Evolutionary conservation across 1,140 invertebrate genomes (phyloP).

Genomic region (Camponotus pennsylvanicus): DNA sequence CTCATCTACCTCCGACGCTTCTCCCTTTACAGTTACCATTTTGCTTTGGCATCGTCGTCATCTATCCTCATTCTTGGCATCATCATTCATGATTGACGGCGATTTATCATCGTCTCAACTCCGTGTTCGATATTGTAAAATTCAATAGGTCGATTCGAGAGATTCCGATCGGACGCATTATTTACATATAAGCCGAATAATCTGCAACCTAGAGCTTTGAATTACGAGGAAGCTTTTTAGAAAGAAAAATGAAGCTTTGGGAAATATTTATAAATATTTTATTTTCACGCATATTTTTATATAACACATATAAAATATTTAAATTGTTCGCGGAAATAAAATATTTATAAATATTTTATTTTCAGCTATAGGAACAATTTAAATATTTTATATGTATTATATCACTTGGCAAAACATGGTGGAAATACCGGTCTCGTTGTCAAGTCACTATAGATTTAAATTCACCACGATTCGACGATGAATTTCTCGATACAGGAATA

Average conservation of each 20-base stretch:
- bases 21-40: conserved; percentile 22
- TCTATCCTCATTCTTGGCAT: conserved; percentile 34
- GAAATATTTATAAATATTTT: conserved; percentile 2
- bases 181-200: conserved; percentile 1
- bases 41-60: conserved; percentile 28
- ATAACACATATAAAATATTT: too few species aligned
- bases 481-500: too few species aligned
- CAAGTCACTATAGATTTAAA: too few species aligned
- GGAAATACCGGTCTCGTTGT: too few species aligned
- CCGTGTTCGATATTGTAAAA: conserved; percentile 14
- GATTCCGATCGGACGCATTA: conserved; percentile 4
- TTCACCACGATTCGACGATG: too few species aligned
- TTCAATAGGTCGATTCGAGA: conserved; percentile 18
- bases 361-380: too few species aligned
- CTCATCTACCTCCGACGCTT: conserved; percentile 56
- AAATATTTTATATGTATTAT: too few species aligned
- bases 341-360: too few species aligned
- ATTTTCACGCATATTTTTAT: too few species aligned
- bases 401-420: too few species aligned
- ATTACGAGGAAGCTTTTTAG: too few species aligned
- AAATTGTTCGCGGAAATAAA: too few species aligned
- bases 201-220: background rate
- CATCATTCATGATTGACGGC: conserved; percentile 44
- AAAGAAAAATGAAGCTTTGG: background rate
- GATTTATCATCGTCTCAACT: conserved; percentile 40